These are phyloP conservation scores for Cichlasoma orientale DNA, from an alignment of 2,797 vertebrate species.

Conservation along the genomic window DNA sequence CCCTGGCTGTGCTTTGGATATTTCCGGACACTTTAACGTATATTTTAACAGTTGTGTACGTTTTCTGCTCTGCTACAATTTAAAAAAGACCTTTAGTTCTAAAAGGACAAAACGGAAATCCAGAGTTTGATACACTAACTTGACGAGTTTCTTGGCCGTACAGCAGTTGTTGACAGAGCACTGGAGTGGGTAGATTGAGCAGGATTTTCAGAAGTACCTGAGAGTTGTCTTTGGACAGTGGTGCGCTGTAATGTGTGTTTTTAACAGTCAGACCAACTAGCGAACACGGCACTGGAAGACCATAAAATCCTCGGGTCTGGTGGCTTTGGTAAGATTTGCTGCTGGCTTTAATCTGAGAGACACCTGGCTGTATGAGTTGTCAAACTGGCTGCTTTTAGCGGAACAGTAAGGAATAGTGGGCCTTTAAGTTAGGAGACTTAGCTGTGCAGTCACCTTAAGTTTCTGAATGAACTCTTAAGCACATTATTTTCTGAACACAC, in stretches of 20 bases:
- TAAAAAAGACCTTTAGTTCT: slow-evolving; percentile 14
- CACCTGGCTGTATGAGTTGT: background rate
- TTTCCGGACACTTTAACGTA: fast-evolving
- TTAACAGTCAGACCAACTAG: background rate
- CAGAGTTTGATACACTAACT: fast-evolving
- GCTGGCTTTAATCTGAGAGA: background rate
- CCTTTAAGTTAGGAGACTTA: background rate
- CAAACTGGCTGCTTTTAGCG: background rate
- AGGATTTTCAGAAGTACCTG: background rate
- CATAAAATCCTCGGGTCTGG: slow-evolving; percentile 9
- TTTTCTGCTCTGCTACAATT: fast-evolving
- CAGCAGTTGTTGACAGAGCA: slow-evolving; percentile 65
- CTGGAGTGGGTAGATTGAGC: background rate
- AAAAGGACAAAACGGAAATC: slow-evolving; percentile 7
- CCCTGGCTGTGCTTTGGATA: fast-evolving
- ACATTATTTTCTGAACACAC: background rate
- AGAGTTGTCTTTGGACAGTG: background rate
- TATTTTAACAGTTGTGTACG: background rate
- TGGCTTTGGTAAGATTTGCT: slow-evolving; percentile 52
- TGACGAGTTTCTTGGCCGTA: background rate
- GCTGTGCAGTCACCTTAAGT: background rate
- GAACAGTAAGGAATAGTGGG: background rate
- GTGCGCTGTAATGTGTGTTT: background rate
- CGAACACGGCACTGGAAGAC: slow-evolving; percentile 8
- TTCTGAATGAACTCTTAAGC: background rate